Evolutionary conservation across 1,140 invertebrate species (phyloP).

Genomic region (Tenebrio molitor): DNA sequence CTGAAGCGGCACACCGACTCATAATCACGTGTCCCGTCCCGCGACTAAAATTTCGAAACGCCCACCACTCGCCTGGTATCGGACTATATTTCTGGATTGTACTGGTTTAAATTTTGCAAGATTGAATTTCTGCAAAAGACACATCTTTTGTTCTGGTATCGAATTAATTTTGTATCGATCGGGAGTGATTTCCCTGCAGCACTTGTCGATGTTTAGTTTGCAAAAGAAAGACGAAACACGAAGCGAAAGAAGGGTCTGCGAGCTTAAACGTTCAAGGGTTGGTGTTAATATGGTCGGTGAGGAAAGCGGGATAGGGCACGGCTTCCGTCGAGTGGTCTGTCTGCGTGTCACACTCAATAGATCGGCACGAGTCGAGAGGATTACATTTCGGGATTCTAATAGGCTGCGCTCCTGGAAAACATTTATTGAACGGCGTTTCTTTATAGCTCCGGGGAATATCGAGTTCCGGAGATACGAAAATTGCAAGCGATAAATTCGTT

Average conservation of each 20-base stretch:
- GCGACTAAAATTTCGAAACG: no score
- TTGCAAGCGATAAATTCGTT: neutral
- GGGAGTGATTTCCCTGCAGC: no score
- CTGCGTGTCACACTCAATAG: constrained; percentile 1
- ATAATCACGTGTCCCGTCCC: no score
- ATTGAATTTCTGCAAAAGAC: no score
- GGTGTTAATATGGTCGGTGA: constrained; percentile 1
- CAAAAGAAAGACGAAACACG: neutral
- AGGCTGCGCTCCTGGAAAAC: constrained; percentile 1
- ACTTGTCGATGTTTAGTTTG: neutral
- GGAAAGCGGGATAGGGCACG: neutral
- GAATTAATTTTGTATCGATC: no score
- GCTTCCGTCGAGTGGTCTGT: neutral
- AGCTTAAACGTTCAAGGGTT: neutral
- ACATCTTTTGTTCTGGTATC: no score
- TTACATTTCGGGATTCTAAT: constrained; percentile 8
- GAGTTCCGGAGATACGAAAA: neutral
- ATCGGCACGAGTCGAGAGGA: neutral
- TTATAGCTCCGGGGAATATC: neutral
- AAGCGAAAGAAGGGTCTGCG: neutral
- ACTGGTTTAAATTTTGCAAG: no score
- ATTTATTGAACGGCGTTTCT: constrained; percentile 4
- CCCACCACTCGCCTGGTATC: no score
- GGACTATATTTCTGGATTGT: no score
- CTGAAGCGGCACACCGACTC: no score